phyloP scores from a whole-genome alignment of 2,113 vertebrate species.

The Saccopteryx leptura region DNA sequence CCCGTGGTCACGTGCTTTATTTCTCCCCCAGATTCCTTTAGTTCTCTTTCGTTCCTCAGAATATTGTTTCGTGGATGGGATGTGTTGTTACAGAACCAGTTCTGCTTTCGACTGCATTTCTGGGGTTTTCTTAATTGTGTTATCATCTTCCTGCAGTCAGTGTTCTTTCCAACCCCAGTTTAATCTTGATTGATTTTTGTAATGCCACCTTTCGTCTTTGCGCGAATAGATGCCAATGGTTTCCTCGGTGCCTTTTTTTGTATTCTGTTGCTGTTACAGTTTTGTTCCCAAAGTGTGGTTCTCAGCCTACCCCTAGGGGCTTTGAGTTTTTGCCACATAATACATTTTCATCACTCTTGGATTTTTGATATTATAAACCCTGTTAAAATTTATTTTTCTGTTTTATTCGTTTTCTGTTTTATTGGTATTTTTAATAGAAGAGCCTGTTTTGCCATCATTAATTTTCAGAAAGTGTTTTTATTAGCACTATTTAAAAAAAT shows the following conservation, averaged over 20 bases:
- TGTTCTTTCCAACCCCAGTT: background rate
- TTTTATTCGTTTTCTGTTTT: slow-evolving; percentile 12
- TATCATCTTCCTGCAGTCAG: background rate
- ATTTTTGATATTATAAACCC: background rate
- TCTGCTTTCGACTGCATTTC: background rate
- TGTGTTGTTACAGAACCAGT: background rate
- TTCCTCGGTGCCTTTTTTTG: background rate
- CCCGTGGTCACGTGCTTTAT: no score
- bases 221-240: background rate
- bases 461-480: background rate
- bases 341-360: background rate
- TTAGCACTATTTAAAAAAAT: background rate
- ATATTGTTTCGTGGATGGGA: background rate
- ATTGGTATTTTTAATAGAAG: background rate
- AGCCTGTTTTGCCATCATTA: background rate
- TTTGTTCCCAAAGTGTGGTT: background rate
- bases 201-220: background rate
- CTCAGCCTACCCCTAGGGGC: background rate
- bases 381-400: background rate
- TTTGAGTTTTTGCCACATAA: background rate
- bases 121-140: slow-evolving; percentile 18
- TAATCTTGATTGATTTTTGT: slow-evolving; percentile 30
- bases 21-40: background rate
- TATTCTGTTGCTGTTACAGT: background rate
- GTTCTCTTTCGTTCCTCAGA: background rate